Conservation (phyloP, 2,113 vertebrate species). For the Uria lomvia region DNA sequence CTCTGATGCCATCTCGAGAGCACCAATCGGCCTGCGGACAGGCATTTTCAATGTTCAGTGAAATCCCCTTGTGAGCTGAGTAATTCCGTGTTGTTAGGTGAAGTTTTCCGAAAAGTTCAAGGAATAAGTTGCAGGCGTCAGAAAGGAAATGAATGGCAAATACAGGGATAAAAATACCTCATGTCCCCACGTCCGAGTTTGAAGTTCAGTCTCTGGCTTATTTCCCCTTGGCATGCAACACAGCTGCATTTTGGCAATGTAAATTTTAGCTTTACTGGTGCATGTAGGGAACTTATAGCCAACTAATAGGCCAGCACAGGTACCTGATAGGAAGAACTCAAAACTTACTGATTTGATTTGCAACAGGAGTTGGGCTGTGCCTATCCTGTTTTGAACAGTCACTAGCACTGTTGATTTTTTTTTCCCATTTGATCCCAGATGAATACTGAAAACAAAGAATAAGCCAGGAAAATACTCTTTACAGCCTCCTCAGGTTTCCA, state of each 20-base stretch:
- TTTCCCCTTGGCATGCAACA: neutral
- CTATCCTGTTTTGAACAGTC: neutral
- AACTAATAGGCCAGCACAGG: neutral
- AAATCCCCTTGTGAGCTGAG: neutral
- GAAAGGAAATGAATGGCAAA: neutral
- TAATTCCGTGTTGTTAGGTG: neutral
- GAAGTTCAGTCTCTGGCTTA: neutral
- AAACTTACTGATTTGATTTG: neutral
- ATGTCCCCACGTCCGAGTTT: fast-evolving
- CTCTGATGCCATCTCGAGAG: neutral
- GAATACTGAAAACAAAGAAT: neutral
- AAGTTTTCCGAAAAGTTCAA: neutral
- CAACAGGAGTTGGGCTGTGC: neutral
- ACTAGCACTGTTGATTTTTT: neutral
- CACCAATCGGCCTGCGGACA: neutral
- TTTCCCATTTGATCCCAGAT: neutral
- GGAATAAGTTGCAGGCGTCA: neutral
- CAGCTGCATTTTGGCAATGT: neutral
- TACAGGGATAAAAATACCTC: neutral
- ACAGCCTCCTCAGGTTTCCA: neutral
- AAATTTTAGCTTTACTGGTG: neutral
- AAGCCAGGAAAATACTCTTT: neutral
- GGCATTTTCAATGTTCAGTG: neutral
- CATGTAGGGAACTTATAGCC: neutral
- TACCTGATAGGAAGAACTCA: neutral